Percentiles rank a stretch among this genome's conserved stretches.
phyloP scores from a whole-genome alignment of 2,113 vertebrate genomes.

The Isurus oxyrinchus region DNA sequence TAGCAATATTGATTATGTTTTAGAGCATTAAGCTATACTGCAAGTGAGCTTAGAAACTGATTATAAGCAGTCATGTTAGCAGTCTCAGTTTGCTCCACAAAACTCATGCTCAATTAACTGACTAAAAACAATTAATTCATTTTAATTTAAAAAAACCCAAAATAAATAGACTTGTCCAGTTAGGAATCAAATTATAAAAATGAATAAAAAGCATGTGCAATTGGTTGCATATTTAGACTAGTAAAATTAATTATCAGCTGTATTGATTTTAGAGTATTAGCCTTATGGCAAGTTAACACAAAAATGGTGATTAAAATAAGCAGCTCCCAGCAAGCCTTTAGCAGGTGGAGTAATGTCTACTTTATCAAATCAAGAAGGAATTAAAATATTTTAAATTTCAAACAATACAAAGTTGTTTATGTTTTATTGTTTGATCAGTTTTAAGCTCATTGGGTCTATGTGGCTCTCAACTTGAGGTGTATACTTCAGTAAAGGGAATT shows the following conservation, averaged over 20 bases:
- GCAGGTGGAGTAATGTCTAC: conserved; percentile 3
- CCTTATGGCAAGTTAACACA: conserved; percentile 39
- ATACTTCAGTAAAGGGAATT: not conserved
- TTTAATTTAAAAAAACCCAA: not conserved
- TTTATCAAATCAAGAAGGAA: not conserved
- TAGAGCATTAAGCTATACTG: not conserved
- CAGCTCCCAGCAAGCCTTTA: not conserved
- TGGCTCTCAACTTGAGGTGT: not conserved
- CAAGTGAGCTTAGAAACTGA: not conserved
- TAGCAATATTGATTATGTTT: not conserved
- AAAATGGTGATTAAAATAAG: conserved; percentile 19
- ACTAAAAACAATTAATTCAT: conserved; percentile 17
- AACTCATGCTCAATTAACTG: not conserved
- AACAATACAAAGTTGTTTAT: not conserved
- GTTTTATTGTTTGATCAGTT: not conserved
- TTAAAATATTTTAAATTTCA: conserved; percentile 13
- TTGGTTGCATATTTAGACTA: not conserved
- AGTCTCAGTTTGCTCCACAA: not conserved
- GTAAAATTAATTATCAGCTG: conserved; percentile 50
- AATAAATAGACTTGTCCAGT: not conserved
- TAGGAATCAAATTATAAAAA: not conserved
- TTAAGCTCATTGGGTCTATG: not conserved
- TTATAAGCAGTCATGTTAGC: too few species aligned
- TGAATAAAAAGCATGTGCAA: not conserved
- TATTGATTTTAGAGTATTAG: conserved; percentile 59